Conservation (phyloP, 2,797 vertebrate genomes). For the Peromyscus melanophrys region DNA sequence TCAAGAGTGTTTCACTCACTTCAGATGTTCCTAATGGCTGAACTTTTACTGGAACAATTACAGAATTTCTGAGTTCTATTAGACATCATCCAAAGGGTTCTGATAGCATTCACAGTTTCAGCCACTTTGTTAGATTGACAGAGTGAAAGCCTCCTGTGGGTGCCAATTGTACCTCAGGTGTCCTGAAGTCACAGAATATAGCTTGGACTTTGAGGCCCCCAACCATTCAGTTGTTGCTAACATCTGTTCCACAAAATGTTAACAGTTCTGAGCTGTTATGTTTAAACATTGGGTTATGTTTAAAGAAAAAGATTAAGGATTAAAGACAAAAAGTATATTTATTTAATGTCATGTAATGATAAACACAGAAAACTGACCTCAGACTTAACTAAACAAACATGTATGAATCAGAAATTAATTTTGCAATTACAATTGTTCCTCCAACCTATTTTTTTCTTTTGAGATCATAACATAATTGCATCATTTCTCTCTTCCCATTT, state of each 20-base stretch:
- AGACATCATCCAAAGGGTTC: background rate
- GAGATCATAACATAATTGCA: background rate
- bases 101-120: background rate
- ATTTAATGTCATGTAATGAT: conserved; percentile 24
- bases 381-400: conserved; percentile 7
- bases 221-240: background rate
- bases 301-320: background rate
- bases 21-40: background rate
- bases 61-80: background rate
- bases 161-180: background rate
- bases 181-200: background rate
- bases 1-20: background rate
- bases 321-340: conserved; percentile 1
- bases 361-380: conserved; percentile 55
- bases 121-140: background rate
- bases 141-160: background rate
- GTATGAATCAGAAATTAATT: background rate
- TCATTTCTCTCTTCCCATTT: background rate
- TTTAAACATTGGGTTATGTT: background rate
- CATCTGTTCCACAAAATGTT: background rate
- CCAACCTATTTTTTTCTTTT: background rate
- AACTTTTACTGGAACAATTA: background rate
- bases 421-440: background rate
- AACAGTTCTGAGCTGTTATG: background rate
- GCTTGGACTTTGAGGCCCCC: background rate